Conservation (phyloP, 2,888 invertebrate genomes). For the Stenichneumon culpator region DNA sequence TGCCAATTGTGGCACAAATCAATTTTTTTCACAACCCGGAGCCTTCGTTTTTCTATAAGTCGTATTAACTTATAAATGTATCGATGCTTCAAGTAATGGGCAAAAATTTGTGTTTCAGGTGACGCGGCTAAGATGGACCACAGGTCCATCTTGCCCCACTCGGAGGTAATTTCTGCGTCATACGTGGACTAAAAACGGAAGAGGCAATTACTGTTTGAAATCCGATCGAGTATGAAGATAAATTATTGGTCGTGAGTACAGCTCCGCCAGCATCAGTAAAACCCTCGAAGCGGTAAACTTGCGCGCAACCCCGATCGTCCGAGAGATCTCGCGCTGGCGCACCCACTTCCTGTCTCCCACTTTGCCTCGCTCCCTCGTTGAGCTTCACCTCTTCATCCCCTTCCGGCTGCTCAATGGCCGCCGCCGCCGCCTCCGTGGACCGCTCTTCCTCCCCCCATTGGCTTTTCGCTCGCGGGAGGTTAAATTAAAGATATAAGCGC, state of each 20-base stretch:
- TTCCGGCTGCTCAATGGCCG: slow-evolving; percentile 63
- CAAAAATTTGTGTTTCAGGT: neutral
- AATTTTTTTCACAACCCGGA: too few species aligned
- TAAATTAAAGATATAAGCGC: slow-evolving; percentile 78
- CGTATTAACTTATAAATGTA: neutral
- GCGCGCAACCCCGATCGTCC: slow-evolving; percentile 47
- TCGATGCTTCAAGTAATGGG: neutral
- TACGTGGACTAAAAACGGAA: neutral
- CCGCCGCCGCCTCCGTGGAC: slow-evolving; percentile 34
- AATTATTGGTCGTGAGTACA: neutral
- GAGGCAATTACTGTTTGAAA: neutral
- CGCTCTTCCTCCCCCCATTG: slow-evolving; percentile 29
- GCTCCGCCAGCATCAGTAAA: slow-evolving; percentile 38
- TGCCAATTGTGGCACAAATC: too few species aligned
- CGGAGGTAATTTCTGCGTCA: neutral
- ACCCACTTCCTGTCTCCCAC: slow-evolving; percentile 50
- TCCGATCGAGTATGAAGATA: slow-evolving; percentile 10
- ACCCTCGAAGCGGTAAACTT: slow-evolving; percentile 48
- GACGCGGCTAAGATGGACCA: neutral
- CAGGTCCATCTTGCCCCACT: neutral
- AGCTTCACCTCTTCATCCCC: slow-evolving; percentile 62
- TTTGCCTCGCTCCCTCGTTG: slow-evolving; percentile 24
- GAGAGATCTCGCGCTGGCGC: slow-evolving; percentile 60
- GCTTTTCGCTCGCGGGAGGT: slow-evolving; percentile 55
- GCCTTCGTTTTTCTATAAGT: neutral